Base-by-base conservation (phyloP, 1,140 invertebrate genomes). In the Samia ricini region DNA sequence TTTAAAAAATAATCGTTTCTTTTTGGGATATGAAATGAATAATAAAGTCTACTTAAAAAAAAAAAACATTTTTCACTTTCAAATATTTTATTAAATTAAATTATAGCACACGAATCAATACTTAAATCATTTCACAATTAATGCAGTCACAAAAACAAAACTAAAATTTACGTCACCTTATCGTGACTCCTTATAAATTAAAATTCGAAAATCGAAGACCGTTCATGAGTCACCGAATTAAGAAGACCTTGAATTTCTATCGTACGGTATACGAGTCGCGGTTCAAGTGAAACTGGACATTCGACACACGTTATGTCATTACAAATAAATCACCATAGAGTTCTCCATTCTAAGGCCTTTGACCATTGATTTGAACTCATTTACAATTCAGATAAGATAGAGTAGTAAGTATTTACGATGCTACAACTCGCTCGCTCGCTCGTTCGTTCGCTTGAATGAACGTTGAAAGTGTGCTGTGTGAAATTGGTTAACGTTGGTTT, bases 371-470 rank as follows among this genome's bases (percentile, higher is more conserved):
- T 66, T 50, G 36, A 66, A 68, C 42, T 60, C 52, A 74, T 77
- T 74, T 70, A 58, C 59, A 74, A 65, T 74, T 54, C 55, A 67
- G 65, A 77, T 77, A 66, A 68, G 68, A 50, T 77, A 77, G 72
- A 77, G 74, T 42, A 42, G 33, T 42, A 42, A 15, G 3, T 26
- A 26, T 26, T 42, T 42, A 42, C 33, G 33, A 42, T 12, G 12
- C n/a, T n/a, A n/a, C n/a, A n/a, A n/a, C n/a, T n/a, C n/a, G n/a
- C n/a, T n/a, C n/a, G n/a, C n/a, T n/a, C n/a, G n/a, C n/a, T n/a
- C n/a, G n/a, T n/a, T n/a, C n/a, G n/a, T n/a, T n/a, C n/a, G n/a
- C 33, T 10, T 15, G 10, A 42, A 42, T 42, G 33, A 42, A 15
- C 12, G 33, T 42, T 42, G 26, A 26, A 26, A 26, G 3, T 26